Percentiles rank a stretch among this genome's conserved stretches.
phyloP scores from a whole-genome alignment of 2,797 vertebrate genomes.

The Coluber constrictor region DNA sequence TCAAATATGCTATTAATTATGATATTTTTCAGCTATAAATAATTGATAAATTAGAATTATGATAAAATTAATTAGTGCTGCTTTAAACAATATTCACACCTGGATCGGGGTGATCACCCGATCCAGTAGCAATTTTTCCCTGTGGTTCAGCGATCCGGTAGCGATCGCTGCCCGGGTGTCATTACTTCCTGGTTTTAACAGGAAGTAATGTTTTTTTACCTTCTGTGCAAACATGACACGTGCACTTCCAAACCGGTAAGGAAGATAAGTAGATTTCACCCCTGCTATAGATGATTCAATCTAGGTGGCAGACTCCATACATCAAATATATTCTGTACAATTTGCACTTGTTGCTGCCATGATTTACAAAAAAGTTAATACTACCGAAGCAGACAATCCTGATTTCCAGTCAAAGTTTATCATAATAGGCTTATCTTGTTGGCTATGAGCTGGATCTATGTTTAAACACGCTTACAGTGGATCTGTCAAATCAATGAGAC shows the following conservation, averaged over 20 bases:
- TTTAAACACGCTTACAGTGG: not conserved
- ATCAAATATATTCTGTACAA: not conserved
- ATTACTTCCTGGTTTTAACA: no score
- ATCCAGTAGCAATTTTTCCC: no score
- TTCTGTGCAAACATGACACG: no score
- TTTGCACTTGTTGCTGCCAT: not conserved
- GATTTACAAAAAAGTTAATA: not conserved
- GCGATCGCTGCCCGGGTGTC: no score
- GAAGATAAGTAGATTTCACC: no score
- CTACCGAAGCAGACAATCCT: not conserved
- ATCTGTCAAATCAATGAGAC: not conserved
- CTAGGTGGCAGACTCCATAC: not conserved
- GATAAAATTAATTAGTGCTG: not conserved
- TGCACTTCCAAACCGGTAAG: no score
- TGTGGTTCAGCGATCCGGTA: no score
- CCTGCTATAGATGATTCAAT: not conserved
- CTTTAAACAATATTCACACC: not conserved
- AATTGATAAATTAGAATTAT: not conserved
- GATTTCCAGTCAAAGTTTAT: not conserved
- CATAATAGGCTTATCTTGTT: not conserved
- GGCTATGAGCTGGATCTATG: not conserved
- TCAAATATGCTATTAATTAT: not conserved
- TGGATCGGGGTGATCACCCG: no score
- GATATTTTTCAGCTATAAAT: not conserved
- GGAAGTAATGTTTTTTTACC: no score